Evolutionary conservation across 2,797 vertebrate genomes (phyloP).

Genomic region (Pangasius mekongensis): DNA sequence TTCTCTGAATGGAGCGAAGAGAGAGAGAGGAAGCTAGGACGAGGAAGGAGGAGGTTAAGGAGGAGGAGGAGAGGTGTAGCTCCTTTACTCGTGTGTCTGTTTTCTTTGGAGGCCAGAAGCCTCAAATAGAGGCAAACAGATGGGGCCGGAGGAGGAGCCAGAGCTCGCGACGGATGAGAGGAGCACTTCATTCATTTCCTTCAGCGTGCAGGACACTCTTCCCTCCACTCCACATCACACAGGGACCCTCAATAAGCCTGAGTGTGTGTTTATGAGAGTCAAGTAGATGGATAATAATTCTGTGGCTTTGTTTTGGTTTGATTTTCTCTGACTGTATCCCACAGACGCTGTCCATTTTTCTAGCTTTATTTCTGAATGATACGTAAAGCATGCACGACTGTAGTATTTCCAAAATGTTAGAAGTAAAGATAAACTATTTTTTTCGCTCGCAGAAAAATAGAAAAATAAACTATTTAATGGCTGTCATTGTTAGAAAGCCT

Average conservation of each 20-base stretch:
- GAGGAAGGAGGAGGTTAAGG: slow-evolving; percentile 61
- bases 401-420: background rate
- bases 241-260: slow-evolving; percentile 35
- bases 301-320: background rate
- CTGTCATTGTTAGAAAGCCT: background rate
- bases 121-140: slow-evolving; percentile 83
- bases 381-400: background rate
- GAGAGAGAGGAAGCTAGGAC: slow-evolving; percentile 51
- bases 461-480: background rate
- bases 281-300: slow-evolving; percentile 15
- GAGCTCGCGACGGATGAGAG: slow-evolving; percentile 67
- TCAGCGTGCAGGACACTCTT: slow-evolving; percentile 49
- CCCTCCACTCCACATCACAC: slow-evolving; percentile 47
- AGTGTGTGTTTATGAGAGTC: slow-evolving; percentile 33
- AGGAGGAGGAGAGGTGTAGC: slow-evolving; percentile 73
- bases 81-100: slow-evolving; percentile 77
- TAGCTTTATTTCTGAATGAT: background rate
- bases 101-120: slow-evolving; percentile 75
- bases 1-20: slow-evolving; percentile 67
- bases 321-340: background rate
- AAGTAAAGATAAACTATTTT: background rate
- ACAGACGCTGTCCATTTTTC: background rate
- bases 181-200: slow-evolving; percentile 81
- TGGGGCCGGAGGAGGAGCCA: slow-evolving; percentile 68
- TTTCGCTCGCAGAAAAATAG: background rate